Conservation (phyloP, 1,140 invertebrate genomes). For the Leptonema lineaticorne region DNA sequence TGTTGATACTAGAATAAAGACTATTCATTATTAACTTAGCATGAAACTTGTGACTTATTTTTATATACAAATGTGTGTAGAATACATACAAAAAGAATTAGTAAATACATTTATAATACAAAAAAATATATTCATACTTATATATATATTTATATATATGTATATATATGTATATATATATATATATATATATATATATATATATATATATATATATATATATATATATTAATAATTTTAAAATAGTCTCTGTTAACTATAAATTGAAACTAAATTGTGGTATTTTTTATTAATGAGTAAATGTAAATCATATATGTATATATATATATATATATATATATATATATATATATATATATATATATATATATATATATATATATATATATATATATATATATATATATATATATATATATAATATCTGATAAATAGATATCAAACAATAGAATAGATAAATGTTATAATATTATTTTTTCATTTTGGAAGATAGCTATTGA, state of each 20-base stretch:
- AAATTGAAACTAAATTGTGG: conserved; percentile 30
- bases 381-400: no score
- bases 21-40: conserved; percentile 38
- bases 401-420: no score
- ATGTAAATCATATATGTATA: conserved; percentile 26
- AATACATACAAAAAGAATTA: no score
- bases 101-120: no score
- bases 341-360: no score
- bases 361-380: no score
- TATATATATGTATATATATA: conserved; percentile 2
- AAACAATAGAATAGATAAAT: conserved; percentile 41
- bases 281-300: conserved; percentile 34
- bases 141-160: background rate
- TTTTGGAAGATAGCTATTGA: conserved; percentile 28
- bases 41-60: conserved; percentile 42
- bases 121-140: conserved; percentile 6
- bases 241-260: conserved; percentile 2
- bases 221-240: background rate
- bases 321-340: no score
- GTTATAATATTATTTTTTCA: conserved; percentile 38
- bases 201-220: background rate
- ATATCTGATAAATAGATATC: conserved; percentile 37
- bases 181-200: background rate
- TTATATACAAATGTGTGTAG: conserved; percentile 31
- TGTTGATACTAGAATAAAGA: conserved; percentile 40